Base-by-base conservation (phyloP, 2,888 invertebrate genomes). In the Phorcus lineatus region DNA sequence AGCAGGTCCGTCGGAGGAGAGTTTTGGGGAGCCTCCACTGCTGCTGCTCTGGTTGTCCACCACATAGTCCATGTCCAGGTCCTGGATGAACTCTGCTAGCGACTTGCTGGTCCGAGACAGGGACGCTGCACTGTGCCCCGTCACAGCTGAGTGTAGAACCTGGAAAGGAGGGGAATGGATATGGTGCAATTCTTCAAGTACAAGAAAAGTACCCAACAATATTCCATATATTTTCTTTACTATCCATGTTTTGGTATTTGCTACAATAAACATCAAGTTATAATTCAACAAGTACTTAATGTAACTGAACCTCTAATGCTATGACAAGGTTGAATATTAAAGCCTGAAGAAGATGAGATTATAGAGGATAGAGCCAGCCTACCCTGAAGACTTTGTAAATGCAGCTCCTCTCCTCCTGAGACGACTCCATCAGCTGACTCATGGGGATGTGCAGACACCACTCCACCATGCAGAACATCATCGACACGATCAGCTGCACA, bases 381-480 rank as follows among this genome's bases (percentile, higher is more conserved):
- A 91, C 91, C 88, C 89, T 88, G 83, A 93, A 92, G 0, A 91
- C 91, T 86, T 91, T 91, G 81, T 89, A 89, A 19, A 93, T 85
- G 79, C 91, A 91, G 74, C 90, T 88, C 80, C 88, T 90, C 81
- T 91, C 90, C 17, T 88, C 47, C 11, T 47, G 11, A 11, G 89
- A 85, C 4, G 91, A 89, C 79, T 79, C 96, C 96, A 92, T 95
- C 94, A 94, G 87, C 47, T 92, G 90, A 17, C 91, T 85, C 47
- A 94, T 88, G 0, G 95, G 95, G 81, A 98, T 95, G 74, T 96
- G 95, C 95, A 98, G 97, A 79, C 97, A 97, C 96, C 98, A 98
- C 93, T 98, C 98, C 0, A 97, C 97, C 82, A 99, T 94, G 91
- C 97, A 97, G 80, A 98, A 95, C 89, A 98, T 95, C 87, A 98